phyloP scores from a whole-genome alignment of 1,140 invertebrate genomes.

The Drosophila tristis region DNA sequence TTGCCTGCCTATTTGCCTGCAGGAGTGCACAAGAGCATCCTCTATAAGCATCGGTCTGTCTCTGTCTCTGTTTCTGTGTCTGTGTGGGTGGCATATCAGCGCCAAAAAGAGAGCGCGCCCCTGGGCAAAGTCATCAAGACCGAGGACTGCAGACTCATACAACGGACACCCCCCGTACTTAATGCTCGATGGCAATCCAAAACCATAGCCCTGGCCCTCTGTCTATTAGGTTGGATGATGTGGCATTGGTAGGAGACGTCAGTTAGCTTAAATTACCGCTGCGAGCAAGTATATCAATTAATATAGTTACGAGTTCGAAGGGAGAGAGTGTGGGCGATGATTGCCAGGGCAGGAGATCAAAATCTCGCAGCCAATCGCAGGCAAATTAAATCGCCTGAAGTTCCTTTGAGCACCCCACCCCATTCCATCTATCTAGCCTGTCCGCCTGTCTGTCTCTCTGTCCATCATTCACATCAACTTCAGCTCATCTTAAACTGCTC shows the following conservation, averaged over 20 bases:
- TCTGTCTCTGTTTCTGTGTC: background rate
- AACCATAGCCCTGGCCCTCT: background rate
- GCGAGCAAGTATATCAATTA: slow-evolving; percentile 80
- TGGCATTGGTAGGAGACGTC: slow-evolving; percentile 68
- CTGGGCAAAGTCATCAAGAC: slow-evolving; percentile 59
- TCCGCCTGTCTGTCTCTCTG: slow-evolving; percentile 19
- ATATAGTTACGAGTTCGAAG: slow-evolving; percentile 73
- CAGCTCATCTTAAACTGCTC: slow-evolving; percentile 44
- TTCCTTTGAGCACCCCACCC: slow-evolving; percentile 39
- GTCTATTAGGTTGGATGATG: slow-evolving; percentile 38
- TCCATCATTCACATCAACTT: slow-evolving; percentile 10
- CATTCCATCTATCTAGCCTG: slow-evolving; percentile 3
- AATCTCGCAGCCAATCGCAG: slow-evolving; percentile 28
- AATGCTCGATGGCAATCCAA: slow-evolving; percentile 14
- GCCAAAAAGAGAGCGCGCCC: slow-evolving; percentile 57
- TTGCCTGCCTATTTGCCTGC: slow-evolving; percentile 62
- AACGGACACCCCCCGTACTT: background rate
- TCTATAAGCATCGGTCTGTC: background rate
- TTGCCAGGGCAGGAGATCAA: slow-evolving; percentile 2
- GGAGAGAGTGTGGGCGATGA: slow-evolving; percentile 3
- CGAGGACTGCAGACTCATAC: slow-evolving; percentile 2
- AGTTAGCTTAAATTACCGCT: slow-evolving; percentile 80
- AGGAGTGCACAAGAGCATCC: slow-evolving; percentile 40
- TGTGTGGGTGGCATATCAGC: slow-evolving; percentile 15
- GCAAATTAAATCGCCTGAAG: slow-evolving; percentile 70